Evolutionary conservation across 1,140 invertebrate species (phyloP).

Genomic region (Brachionus angularis): DNA sequence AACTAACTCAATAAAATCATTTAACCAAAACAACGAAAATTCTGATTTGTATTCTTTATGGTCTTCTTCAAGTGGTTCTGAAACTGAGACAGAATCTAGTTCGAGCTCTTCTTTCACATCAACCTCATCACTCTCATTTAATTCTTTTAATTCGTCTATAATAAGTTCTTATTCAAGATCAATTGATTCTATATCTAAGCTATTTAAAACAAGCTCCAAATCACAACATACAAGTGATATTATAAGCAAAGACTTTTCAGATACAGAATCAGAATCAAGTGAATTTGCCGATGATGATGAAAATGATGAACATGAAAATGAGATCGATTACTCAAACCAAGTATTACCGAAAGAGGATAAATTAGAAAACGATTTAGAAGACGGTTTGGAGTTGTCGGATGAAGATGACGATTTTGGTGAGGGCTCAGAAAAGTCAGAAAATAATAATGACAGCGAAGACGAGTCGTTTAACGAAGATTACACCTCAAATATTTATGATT

Average conservation of each 20-base stretch:
- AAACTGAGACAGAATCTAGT: neutral
- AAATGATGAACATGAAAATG: too few species aligned
- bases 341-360: too few species aligned
- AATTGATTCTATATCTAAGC: neutral
- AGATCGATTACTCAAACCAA: too few species aligned
- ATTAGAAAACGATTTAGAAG: too few species aligned
- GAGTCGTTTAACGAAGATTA: neutral
- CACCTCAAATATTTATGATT: slow-evolving; percentile 35
- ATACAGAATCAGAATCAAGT: slow-evolving; percentile 23
- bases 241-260: too few species aligned
- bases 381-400: neutral
- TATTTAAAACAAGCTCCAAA: slow-evolving; percentile 9
- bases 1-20: neutral
- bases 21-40: neutral
- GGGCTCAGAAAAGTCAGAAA: too few species aligned
- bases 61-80: neutral
- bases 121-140: neutral
- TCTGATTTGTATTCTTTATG: slow-evolving; percentile 1
- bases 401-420: too few species aligned
- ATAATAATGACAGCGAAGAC: neutral
- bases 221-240: too few species aligned
- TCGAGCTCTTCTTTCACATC: neutral
- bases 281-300: too few species aligned
- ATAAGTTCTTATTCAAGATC: neutral
- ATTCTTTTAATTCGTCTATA: neutral